Conservation (phyloP, 2,113 vertebrate species). For the Lepus europaeus region DNA sequence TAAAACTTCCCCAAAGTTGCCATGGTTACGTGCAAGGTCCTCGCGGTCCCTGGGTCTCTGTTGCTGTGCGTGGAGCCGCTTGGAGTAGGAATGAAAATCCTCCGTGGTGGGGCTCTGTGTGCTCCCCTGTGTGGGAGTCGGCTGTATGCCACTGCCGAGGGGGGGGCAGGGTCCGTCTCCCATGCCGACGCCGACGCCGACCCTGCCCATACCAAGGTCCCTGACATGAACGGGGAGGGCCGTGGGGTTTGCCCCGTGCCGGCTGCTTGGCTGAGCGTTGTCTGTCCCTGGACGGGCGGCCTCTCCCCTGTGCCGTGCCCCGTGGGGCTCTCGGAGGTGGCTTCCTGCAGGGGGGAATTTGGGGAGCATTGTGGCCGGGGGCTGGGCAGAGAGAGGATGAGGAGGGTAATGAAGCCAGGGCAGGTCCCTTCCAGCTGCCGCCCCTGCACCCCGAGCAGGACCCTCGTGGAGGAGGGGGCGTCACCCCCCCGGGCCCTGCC, state of each 20-base stretch:
- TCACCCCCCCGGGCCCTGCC: too few relatives aligned
- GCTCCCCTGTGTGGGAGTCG: too few relatives aligned
- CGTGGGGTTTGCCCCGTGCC: too few relatives aligned
- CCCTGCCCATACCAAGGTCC: too few relatives aligned
- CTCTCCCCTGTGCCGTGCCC: too few relatives aligned
- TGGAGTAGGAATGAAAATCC: conserved; percentile 75
- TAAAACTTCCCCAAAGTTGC: conserved; percentile 87
- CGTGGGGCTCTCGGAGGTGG: fast-evolving
- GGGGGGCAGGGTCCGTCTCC: too few relatives aligned
- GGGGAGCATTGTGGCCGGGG: background rate
- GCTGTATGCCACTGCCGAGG: too few relatives aligned
- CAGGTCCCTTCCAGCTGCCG: background rate
- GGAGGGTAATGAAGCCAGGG: background rate
- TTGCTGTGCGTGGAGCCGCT: conserved; percentile 78
- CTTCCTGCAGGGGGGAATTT: background rate
- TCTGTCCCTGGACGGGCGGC: too few relatives aligned
- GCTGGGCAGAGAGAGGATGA: background rate
- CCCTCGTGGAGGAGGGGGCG: background rate
- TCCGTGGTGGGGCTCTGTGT: conserved; percentile 63
- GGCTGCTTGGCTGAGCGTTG: too few relatives aligned
- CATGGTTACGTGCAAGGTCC: conserved; percentile 87
- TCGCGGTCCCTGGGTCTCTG: conserved; percentile 78
- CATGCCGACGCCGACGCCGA: too few relatives aligned
- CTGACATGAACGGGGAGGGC: too few relatives aligned
- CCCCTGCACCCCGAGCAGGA: fast-evolving